Percentiles rank a stretch among this genome's conserved stretches.
These are phyloP conservation scores for Chascanopsetta lugubris DNA, from an alignment of 2,113 vertebrate genomes.

Conservation along the genomic window DNA sequence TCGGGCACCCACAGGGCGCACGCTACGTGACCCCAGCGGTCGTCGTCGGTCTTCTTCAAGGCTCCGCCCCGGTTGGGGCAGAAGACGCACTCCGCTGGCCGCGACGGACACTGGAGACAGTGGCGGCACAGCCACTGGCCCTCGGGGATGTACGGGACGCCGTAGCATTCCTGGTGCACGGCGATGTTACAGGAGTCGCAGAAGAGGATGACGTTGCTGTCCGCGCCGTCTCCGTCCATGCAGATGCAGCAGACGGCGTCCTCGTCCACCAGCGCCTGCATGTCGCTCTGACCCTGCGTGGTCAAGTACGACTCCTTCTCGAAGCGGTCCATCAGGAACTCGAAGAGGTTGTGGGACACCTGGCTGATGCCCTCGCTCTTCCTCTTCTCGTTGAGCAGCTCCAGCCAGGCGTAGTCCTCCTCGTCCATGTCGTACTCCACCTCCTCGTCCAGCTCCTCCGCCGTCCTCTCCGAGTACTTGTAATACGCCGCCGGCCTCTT, in stretches of 20 bases:
- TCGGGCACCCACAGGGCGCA: slow-evolving; percentile 99
- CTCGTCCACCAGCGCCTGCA: slow-evolving; percentile 92
- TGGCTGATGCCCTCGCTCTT: slow-evolving; percentile 90
- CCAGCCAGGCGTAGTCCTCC: slow-evolving; percentile 97
- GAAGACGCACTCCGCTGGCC: slow-evolving; percentile 91
- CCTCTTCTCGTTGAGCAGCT: slow-evolving; percentile 93
- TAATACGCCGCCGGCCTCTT: slow-evolving; percentile 87
- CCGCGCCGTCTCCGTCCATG: slow-evolving; percentile 98
- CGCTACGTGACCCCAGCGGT: slow-evolving; percentile 97
- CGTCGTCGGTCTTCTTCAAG: slow-evolving; percentile 97
- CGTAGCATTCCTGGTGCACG: slow-evolving; percentile 99
- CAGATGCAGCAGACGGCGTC: slow-evolving; percentile 99
- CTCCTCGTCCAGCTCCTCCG: slow-evolving; percentile 94
- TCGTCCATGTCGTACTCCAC: slow-evolving; percentile 99
- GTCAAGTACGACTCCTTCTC: slow-evolving; percentile 95
- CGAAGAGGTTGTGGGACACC: slow-evolving; percentile 94
- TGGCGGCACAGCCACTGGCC: slow-evolving; percentile 98
- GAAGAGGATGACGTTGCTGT: slow-evolving; percentile 98
- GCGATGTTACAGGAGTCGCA: slow-evolving; percentile 98
- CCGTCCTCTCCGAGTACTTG: slow-evolving; percentile 90
- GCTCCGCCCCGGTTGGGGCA: slow-evolving; percentile 97
- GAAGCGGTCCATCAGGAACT: slow-evolving; percentile 98
- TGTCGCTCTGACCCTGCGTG: slow-evolving; percentile 88
- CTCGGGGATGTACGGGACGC: slow-evolving; percentile 97
- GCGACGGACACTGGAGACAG: slow-evolving; percentile 91